Evolutionary conservation across 2,888 invertebrate species (phyloP), one percentile per base, ranked within the genome.

Genomic region (Coelopa pilipes): DNA sequence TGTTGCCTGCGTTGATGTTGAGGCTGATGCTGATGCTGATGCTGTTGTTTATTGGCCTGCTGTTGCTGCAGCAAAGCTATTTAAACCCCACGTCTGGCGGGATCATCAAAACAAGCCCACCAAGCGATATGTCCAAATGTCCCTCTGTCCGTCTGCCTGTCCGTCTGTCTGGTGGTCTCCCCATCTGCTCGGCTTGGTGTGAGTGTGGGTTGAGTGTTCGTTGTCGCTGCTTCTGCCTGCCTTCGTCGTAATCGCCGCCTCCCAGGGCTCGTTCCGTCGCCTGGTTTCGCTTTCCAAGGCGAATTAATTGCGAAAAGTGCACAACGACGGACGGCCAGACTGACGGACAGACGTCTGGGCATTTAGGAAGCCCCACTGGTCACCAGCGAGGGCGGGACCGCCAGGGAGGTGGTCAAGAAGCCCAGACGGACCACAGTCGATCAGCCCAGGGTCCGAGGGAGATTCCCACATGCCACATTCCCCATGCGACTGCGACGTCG

Each of bases 151-250:
- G 3, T 5, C 21, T 34, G 15, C 24, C 21, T 13, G 24, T 75
- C 74, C 76, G 77, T 76, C 34, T 62, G 34, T 24, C 1, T 62
- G 10, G 62, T 62, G 62, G 10, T 19, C 76, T 55, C 34, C 17
- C 24, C 65, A 55, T 71, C 59, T 70, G 60, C 15, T 59, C 10
- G n/a, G 24, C n/a, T 34, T 68, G 68, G 15, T 50, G 24, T 24
- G 15, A 49, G 17, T 62, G 24, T 70, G 60, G 60, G 60, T 62
- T n/a, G n/a, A n/a, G 34, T 7, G 49, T 5, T 60, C 53, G 65
- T 62, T 71, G 19, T 71, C 63, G 63, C 46, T 53, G 53, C 49
- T 68, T 15, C 46, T 68, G 34, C 24, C n/a, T 0, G 13, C 53
- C 15, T 12, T 19, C 13, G 47, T 4, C 55, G 21, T 17, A 57